Base-by-base conservation (phyloP, 2,888 invertebrate species). In the Podotricha telesiphe region DNA sequence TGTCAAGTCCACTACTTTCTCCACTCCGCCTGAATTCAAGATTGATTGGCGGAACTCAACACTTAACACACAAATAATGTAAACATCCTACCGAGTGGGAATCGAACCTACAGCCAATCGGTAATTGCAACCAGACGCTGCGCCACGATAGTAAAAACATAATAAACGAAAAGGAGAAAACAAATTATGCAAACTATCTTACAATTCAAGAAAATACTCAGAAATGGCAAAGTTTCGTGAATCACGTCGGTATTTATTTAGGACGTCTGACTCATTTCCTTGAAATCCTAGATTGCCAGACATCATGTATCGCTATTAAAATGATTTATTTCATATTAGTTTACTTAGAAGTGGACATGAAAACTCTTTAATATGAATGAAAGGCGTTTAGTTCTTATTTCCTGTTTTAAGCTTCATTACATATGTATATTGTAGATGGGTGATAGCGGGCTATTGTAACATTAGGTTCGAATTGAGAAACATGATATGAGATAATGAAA, bases 251-350 rank as follows among this genome's bases (percentile, higher is more conserved):
- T 50, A 47, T 56, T 67, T 69, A 72, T 72, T 72, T 67, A 61
- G 45, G 40, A 28, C 62, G 61, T 34, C 53, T 72, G 69, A 72
- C 45, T 72, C 72, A 72, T 37, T 72, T 72, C 69, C 65, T 55
- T 56, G 72, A 69, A 69, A 59, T 69, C 55, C 67, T 72, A 69
- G 71, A 71, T 59, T 19, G 55, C 22, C 50, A 58, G 68, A 59
- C 48, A 62, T 34, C 64, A 34, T 69, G 55, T 66, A 59, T 45
- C 45, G 59, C 63, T 48, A 71, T 69, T 72, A 72, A 72, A 69
- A 69, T 67, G 64, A 69, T 69, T 72, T 69, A 67, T 47, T 20
- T n/a, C 45, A 65, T 56, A 69, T 69, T 56, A 58, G 51, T 61
- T 48, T 56, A 47, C 45, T 63, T 47, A 42, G 45, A 58, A 37